Percentiles rank a stretch among this genome's conserved stretches.
Conservation (phyloP, 2,888 invertebrate genomes). For the Tenodera sinensis region DNA sequence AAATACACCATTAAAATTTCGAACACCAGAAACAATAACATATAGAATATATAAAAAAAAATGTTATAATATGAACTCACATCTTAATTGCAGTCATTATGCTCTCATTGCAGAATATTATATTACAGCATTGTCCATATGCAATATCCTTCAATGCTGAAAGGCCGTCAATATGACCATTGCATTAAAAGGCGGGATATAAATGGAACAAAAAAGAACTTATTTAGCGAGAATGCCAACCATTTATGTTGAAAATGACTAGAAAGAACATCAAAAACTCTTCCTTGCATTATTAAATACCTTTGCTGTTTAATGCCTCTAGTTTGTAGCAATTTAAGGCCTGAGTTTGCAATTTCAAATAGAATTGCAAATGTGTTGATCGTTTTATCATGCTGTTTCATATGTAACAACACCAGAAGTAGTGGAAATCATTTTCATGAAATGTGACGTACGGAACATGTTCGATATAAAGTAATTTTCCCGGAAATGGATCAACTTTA, state of each 20-base stretch:
- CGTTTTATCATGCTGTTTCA: background rate
- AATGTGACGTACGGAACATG: background rate
- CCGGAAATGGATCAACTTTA: background rate
- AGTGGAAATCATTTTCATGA: background rate
- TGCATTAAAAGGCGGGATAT: too few relatives aligned
- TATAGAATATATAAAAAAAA: too few relatives aligned
- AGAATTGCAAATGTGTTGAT: background rate
- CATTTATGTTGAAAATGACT: background rate
- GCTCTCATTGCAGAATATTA: too few relatives aligned
- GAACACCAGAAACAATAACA: too few relatives aligned
- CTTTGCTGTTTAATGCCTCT: background rate
- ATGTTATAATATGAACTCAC: too few relatives aligned
- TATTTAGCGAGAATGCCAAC: background rate
- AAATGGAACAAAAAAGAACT: too few relatives aligned
- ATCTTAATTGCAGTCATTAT: too few relatives aligned
- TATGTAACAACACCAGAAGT: background rate
- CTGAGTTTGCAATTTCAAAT: background rate
- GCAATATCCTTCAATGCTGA: too few relatives aligned
- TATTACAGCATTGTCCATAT: too few relatives aligned
- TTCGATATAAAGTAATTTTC: background rate
- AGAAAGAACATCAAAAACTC: background rate
- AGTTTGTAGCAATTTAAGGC: background rate
- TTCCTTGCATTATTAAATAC: background rate
- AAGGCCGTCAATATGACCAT: too few relatives aligned
- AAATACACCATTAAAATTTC: too few relatives aligned